Conservation (phyloP, 2,888 invertebrate species). For the Rugalucina vietnamica region DNA sequence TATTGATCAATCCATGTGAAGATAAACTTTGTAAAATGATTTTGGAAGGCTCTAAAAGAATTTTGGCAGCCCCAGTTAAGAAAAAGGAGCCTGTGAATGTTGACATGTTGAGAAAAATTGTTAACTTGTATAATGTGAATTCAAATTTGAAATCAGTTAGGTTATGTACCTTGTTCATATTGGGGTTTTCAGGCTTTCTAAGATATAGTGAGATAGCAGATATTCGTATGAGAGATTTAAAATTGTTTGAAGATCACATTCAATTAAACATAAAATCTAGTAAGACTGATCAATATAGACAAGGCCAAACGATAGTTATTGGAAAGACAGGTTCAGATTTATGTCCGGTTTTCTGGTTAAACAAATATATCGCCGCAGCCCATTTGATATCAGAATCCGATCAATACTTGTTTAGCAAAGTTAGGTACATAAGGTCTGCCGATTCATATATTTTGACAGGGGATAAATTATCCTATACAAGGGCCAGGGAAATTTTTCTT, state of each 20-base stretch:
- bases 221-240: background rate
- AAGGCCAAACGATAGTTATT: slow-evolving; percentile 7
- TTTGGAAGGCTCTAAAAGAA: slow-evolving; percentile 21
- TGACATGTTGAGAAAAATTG: background rate
- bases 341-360: slow-evolving; percentile 34
- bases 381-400: background rate
- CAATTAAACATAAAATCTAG: background rate
- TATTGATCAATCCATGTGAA: slow-evolving; percentile 30
- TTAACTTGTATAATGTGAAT: background rate
- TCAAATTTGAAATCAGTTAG: background rate
- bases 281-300: background rate
- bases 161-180: background rate
- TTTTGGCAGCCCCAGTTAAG: slow-evolving; percentile 4
- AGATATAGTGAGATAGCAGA: background rate
- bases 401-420: background rate
- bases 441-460: background rate
- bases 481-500: slow-evolving; percentile 35
- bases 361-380: slow-evolving; percentile 9
- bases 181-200: background rate
- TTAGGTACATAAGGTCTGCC: background rate
- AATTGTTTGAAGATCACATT: background rate
- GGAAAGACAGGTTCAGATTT: slow-evolving; percentile 2
- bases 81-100: slow-evolving; percentile 4
- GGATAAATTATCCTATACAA: slow-evolving; percentile 28
- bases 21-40: slow-evolving; percentile 18